Conservation (phyloP, 1,140 invertebrate genomes). For the Caenorhabditis elegans region WBcel235 BX284603.4:13576001-13576500, state of each 20-base stretch:
- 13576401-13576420: conserved; percentile 34
- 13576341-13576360: background rate
- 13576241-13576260: background rate
- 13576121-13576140: too few species aligned
- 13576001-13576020: background rate
- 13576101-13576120: too few species aligned
- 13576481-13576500: too few species aligned
- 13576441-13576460: background rate
- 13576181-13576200: background rate
- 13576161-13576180: background rate
- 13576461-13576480: too few species aligned
- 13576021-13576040: too few species aligned
- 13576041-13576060: background rate
- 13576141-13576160: too few species aligned
- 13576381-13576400: background rate
- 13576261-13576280: background rate
- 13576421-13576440: background rate
- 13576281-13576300: background rate
- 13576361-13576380: background rate
- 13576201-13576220: background rate
- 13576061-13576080: background rate
- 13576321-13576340: conserved; percentile 11
- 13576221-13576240: background rate
- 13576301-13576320: background rate
- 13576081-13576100: background rate